A percentile compares a stretch with the other conserved stretches of the same genome.
These are phyloP conservation scores for Pagetopsis macropterus DNA, from an alignment of 2,797 vertebrate genomes.

Conservation along the genomic window DNA sequence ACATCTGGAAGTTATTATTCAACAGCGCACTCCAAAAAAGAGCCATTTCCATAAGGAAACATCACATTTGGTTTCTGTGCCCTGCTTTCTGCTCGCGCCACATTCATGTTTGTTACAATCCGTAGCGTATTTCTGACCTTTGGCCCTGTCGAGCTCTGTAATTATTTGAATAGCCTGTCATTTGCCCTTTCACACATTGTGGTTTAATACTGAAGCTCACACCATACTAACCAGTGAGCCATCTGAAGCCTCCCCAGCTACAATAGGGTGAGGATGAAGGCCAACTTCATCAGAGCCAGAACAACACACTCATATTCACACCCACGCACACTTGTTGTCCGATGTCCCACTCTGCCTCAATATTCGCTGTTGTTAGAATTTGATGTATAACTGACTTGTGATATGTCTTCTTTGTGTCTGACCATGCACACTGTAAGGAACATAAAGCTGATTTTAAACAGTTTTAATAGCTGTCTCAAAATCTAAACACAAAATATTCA, in stretches of 20 bases:
- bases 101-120: constrained; percentile 42
- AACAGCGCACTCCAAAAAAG: constrained; percentile 79
- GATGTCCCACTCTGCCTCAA: constrained; percentile 21
- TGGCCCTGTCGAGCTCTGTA: constrained; percentile 28
- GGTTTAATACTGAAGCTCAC: constrained; percentile 21
- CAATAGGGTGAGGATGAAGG: constrained; percentile 33
- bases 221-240: constrained; percentile 10
- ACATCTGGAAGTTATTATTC: constrained; percentile 87
- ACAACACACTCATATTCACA: constrained; percentile 29
- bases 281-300: constrained; percentile 35
- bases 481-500: constrained; percentile 9
- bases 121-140: constrained; percentile 40
- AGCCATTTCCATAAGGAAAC: constrained; percentile 81
- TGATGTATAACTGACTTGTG: constrained; percentile 31
- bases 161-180: constrained; percentile 13
- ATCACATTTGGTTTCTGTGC: constrained; percentile 75
- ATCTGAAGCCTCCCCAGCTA: constrained; percentile 22
- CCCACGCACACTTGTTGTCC: constrained; percentile 39
- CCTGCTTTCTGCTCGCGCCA: constrained; percentile 56
- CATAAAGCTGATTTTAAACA: constrained; percentile 6
- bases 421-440: neutral
- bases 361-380: too few species aligned
- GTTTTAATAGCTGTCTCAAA: neutral
- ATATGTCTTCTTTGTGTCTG: constrained; percentile 17
- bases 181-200: constrained; percentile 21